Percentiles rank a stretch among this genome's conserved stretches.
These are phyloP conservation scores for Capreolus pygargus DNA, from an alignment of 2,113 vertebrate genomes.

Conservation along the genomic window DNA sequence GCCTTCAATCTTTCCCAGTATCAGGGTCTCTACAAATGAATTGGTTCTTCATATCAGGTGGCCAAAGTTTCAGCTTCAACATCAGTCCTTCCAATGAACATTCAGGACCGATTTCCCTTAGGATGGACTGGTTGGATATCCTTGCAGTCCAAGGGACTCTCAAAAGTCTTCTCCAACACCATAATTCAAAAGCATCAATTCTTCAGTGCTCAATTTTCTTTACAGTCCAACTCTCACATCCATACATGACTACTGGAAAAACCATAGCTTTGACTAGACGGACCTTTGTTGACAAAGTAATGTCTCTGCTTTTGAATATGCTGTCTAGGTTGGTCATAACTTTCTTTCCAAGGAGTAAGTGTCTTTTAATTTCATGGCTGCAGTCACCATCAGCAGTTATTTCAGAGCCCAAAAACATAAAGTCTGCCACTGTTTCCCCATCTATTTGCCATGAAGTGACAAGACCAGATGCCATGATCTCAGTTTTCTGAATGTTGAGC, in stretches of 20 bases:
- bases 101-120: not conserved
- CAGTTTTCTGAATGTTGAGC: not conserved
- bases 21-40: not conserved
- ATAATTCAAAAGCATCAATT: not conserved
- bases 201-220: not conserved
- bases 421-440: not conserved
- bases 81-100: not conserved
- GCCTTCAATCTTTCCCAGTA: not conserved
- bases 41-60: not conserved
- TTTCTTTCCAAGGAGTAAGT: not conserved
- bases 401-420: not conserved
- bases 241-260: not conserved
- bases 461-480: not conserved
- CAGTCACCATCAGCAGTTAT: not conserved
- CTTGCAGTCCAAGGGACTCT: not conserved
- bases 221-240: not conserved
- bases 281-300: not conserved
- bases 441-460: not conserved
- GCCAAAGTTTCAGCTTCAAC: not conserved
- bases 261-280: not conserved
- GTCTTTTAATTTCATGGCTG: not conserved
- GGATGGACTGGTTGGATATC: not conserved
- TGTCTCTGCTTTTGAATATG: not conserved
- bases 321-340: not conserved
- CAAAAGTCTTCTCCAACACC: not conserved